Evolutionary conservation across 2,888 invertebrate species (phyloP).

Genomic region (Tanytarsus gracilentus): DNA sequence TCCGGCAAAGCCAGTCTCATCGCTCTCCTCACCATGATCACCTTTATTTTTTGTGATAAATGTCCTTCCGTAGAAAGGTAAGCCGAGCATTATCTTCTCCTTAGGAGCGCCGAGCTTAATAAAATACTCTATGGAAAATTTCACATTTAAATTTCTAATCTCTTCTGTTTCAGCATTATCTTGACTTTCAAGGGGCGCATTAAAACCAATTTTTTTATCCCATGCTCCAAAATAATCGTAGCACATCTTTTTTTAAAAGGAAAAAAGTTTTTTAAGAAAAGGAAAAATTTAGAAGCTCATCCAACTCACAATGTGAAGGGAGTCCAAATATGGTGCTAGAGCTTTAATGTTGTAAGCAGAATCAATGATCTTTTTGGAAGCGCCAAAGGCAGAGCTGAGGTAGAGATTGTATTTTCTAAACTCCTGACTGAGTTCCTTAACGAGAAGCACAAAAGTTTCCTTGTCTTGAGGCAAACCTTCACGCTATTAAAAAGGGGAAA

Average conservation of each 20-base stretch:
- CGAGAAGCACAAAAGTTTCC: conserved; percentile 64
- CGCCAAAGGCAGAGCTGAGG: conserved; percentile 66
- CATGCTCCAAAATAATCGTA: conserved; percentile 85
- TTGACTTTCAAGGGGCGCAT: conserved; percentile 59
- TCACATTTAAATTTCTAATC: conserved; percentile 67
- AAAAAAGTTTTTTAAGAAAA: too few relatives aligned
- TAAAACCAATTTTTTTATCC: conserved; percentile 66
- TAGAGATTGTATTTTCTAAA: conserved; percentile 59
- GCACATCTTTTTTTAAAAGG: conserved; percentile 45
- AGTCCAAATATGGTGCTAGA: conserved; percentile 58
- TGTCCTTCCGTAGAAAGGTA: conserved; percentile 77
- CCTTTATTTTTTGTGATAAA: conserved; percentile 47
- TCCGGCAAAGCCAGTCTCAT: conserved; percentile 61
- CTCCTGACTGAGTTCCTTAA: conserved; percentile 59
- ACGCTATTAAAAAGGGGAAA: conserved; percentile 45
- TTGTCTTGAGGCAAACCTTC: conserved; percentile 67
- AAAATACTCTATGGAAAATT: conserved; percentile 66
- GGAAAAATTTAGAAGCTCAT: too few relatives aligned
- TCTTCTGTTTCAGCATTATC: too few relatives aligned
- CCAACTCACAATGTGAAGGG: conserved; percentile 55
- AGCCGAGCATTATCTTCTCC: conserved; percentile 68
- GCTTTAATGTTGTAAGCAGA: conserved; percentile 65
- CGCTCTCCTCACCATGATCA: conserved; percentile 42
- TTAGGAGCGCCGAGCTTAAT: conserved; percentile 62
- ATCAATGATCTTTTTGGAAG: conserved; percentile 65